phyloP scores from a whole-genome alignment of 2,797 vertebrate species.

The Glossophaga mutica region DNA sequence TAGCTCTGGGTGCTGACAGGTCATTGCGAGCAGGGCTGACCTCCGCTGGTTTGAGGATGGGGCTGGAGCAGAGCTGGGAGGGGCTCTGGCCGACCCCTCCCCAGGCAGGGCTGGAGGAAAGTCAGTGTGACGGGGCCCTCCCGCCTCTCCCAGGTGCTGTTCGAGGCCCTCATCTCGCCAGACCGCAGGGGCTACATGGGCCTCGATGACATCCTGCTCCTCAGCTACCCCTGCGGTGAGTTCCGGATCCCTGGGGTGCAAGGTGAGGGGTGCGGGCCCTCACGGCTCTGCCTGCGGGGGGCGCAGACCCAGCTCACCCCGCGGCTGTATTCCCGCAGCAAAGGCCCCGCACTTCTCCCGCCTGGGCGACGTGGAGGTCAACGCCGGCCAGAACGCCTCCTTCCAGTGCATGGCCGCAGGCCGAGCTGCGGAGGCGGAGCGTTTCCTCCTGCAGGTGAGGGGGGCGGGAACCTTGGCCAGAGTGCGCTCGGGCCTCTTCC shows the following conservation, averaged over 20 bases:
- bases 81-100: neutral
- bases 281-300: neutral
- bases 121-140: neutral
- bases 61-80: neutral
- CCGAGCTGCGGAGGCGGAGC: conserved; percentile 89
- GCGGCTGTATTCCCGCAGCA: conserved; percentile 78
- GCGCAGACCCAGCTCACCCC: neutral
- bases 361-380: conserved; percentile 96
- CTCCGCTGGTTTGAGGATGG: neutral
- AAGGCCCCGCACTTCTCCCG: conserved; percentile 97
- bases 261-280: neutral
- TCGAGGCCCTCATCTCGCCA: conserved; percentile 92
- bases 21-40: neutral
- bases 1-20: neutral
- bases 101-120: neutral
- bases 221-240: conserved; percentile 99
- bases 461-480: neutral
- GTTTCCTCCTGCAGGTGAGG: conserved; percentile 94
- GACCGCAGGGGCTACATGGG: conserved; percentile 94
- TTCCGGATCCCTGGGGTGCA: conserved; percentile 32
- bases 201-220: conserved; percentile 94
- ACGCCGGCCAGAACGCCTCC: conserved; percentile 95
- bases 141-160: conserved; percentile 86
- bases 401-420: conserved; percentile 96
- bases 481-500: neutral